phyloP scores from a whole-genome alignment of 2,113 vertebrate species.

The Fregata magnificens region DNA sequence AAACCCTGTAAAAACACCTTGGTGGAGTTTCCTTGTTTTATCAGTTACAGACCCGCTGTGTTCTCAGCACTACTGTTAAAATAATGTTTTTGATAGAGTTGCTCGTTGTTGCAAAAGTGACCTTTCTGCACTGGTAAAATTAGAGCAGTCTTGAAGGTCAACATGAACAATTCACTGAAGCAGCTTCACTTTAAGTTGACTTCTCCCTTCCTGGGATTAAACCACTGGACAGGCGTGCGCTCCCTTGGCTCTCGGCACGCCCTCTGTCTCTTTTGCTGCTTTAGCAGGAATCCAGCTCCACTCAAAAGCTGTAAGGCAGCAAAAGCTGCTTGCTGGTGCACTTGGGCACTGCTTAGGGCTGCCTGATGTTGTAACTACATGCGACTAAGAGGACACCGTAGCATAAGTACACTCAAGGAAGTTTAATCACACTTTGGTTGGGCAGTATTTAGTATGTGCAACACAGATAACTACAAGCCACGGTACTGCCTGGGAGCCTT shows the following conservation, averaged over 20 bases:
- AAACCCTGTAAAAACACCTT: conserved; percentile 13
- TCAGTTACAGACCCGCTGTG: not conserved
- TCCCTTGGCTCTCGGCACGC: not conserved
- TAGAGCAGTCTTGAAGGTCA: not conserved
- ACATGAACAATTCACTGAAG: not conserved
- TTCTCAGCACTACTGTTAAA: conserved; percentile 21
- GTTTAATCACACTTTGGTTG: fast-evolving
- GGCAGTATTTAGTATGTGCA: not conserved
- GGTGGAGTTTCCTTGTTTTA: conserved; percentile 32
- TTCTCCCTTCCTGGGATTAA: not conserved
- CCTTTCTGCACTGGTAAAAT: conserved; percentile 4
- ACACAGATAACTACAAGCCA: not conserved
- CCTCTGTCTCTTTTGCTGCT: not conserved
- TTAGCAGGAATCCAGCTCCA: not conserved
- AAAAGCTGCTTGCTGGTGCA: not conserved
- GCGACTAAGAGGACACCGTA: not conserved
- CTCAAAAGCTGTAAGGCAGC: not conserved
- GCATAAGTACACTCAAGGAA: not conserved
- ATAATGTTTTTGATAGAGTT: not conserved
- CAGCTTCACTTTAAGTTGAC: not conserved
- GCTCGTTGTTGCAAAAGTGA: not conserved
- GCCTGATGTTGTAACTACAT: not conserved
- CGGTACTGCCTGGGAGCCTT: not conserved
- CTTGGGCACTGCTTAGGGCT: not conserved
- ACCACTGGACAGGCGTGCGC: fast-evolving